These are phyloP conservation scores for Plebejus argus DNA, from an alignment of 2,888 invertebrate genomes.

Conservation along the genomic window DNA sequence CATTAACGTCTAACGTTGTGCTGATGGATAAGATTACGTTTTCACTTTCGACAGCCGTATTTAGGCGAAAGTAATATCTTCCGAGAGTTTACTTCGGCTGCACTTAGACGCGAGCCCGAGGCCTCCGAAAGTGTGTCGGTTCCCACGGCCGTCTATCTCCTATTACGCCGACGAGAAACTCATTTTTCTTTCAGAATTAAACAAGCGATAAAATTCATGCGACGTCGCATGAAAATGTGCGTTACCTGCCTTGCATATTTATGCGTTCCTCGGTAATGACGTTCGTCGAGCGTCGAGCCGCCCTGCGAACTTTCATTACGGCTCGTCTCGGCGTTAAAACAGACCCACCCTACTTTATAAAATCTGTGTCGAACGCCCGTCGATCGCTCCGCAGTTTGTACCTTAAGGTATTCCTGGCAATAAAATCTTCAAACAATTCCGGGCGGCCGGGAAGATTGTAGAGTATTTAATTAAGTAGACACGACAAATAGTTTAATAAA, in stretches of 20 bases:
- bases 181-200: slow-evolving; percentile 78
- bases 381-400: slow-evolving; percentile 62
- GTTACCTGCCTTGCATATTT: slow-evolving; percentile 81
- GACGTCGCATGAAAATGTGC: slow-evolving; percentile 81
- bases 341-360: slow-evolving; percentile 66
- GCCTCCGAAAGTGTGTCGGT: slow-evolving; percentile 60
- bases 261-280: slow-evolving; percentile 78
- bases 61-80: slow-evolving; percentile 75
- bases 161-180: slow-evolving; percentile 73
- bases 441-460: slow-evolving; percentile 1
- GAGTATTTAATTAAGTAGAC: slow-evolving; percentile 27
- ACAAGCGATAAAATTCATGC: slow-evolving; percentile 80
- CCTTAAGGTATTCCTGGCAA: slow-evolving; percentile 37
- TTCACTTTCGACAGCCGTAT: slow-evolving; percentile 60
- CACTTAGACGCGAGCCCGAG: slow-evolving; percentile 69
- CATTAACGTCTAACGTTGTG: slow-evolving; percentile 67
- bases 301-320: slow-evolving; percentile 69
- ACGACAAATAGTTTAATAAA: slow-evolving; percentile 4
- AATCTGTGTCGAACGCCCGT: slow-evolving; percentile 71
- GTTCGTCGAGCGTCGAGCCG: slow-evolving; percentile 74
- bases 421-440: slow-evolving; percentile 20
- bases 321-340: slow-evolving; percentile 63
- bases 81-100: slow-evolving; percentile 70
- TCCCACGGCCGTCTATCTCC: slow-evolving; percentile 75
- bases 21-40: slow-evolving; percentile 75